A percentile compares a stretch with the other conserved stretches of the same genome.
These are phyloP conservation scores for Trachelus iudaicus DNA, from an alignment of 2,888 invertebrate genomes.

Conservation along the genomic window DNA sequence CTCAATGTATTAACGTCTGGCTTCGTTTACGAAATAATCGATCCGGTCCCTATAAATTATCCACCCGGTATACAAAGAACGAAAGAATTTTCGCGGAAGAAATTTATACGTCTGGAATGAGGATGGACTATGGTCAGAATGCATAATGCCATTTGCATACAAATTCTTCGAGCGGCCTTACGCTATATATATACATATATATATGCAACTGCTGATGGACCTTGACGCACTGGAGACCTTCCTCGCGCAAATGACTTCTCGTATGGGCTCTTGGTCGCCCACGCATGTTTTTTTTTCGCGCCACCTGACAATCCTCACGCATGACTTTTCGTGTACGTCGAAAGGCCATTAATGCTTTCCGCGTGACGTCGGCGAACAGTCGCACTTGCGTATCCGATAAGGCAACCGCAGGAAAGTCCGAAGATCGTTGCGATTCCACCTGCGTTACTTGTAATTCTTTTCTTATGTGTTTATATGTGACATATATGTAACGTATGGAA, in stretches of 20 bases:
- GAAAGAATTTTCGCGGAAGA: not conserved
- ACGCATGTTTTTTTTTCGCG: slow-evolving; percentile 6
- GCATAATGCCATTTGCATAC: slow-evolving; percentile 53
- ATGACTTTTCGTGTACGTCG: not conserved
- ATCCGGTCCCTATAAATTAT: too few species aligned
- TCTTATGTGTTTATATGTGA: not conserved
- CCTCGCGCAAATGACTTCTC: slow-evolving; percentile 34
- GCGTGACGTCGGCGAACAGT: not conserved
- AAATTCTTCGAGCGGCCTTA: slow-evolving; percentile 35
- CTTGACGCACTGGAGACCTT: slow-evolving; percentile 48
- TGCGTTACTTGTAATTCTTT: too few species aligned
- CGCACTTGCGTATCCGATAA: not conserved
- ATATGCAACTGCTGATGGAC: slow-evolving; percentile 19
- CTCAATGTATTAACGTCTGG: not conserved
- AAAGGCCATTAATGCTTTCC: not conserved
- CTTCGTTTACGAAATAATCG: too few species aligned
- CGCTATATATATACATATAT: not conserved
- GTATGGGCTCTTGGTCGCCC: slow-evolving; percentile 4
- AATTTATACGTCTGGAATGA: slow-evolving; percentile 25
- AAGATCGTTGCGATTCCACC: too few species aligned
- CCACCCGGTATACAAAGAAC: too few species aligned
- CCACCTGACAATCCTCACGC: not conserved
- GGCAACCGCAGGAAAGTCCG: too few species aligned
- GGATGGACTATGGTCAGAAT: slow-evolving; percentile 36
- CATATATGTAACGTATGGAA: not conserved